Conservation (phyloP, 2,113 vertebrate genomes). For the Ptilonorhynchus violaceus region DNA sequence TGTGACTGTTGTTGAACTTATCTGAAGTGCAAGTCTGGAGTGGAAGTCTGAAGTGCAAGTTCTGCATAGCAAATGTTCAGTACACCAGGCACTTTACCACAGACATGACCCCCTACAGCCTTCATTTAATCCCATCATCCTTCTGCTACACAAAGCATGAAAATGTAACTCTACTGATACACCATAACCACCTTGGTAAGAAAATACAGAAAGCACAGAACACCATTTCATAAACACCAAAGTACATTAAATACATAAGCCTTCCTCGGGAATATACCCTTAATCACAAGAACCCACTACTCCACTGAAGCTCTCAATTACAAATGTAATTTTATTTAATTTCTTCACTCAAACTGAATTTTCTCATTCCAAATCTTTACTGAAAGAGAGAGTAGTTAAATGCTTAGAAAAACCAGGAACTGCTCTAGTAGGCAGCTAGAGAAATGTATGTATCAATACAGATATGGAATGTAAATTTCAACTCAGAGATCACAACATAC, state of each 20-base stretch:
- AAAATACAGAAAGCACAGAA: not conserved
- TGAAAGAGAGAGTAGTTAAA: constrained; percentile 59
- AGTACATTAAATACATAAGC: not conserved
- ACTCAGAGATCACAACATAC: constrained; percentile 73
- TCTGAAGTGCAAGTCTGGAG: not conserved
- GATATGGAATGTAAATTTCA: constrained; percentile 61
- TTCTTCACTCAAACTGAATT: constrained; percentile 74
- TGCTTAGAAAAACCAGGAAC: constrained; percentile 30
- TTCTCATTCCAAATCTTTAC: constrained; percentile 77
- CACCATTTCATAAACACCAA: not conserved
- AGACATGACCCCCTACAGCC: fast-evolving
- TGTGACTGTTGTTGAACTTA: not conserved
- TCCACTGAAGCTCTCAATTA: constrained; percentile 65
- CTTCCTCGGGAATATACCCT: fast-evolving
- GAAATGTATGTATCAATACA: constrained; percentile 42
- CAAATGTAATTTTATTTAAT: constrained; percentile 85
- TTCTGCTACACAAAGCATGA: not conserved
- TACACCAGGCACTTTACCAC: not conserved
- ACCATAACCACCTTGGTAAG: not conserved
- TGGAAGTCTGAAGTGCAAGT: not conserved
- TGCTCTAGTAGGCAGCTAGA: constrained; percentile 26
- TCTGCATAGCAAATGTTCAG: not conserved
- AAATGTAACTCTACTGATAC: not conserved
- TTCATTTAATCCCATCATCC: not conserved
- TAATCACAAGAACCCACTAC: not conserved